Base-by-base conservation (phyloP, 2,797 vertebrate species). In the Chelonia mydas region DNA sequence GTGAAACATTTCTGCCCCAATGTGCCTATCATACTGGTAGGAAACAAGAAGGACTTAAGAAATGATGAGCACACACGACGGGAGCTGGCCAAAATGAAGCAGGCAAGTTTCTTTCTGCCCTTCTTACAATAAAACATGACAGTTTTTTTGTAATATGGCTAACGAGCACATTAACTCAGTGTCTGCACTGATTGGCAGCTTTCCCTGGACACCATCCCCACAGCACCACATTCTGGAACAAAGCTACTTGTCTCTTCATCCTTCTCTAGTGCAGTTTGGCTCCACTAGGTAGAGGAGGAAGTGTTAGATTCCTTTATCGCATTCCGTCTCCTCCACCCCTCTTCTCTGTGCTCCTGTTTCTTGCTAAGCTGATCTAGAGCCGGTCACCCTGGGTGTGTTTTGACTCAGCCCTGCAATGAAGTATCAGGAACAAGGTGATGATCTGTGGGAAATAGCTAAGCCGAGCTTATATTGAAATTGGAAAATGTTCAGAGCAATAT, bases 1-100 rank as follows among this genome's bases (percentile, higher is more conserved):
- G 99, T 99, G 87, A 99, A 99, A 98, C 99, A 99, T 98, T 99
- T 99, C 98, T 99, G 99, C 97, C 99, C 99, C 95, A 99, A 99
- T 1, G 99, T 99, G 97, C 99, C 99, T 97, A 99, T 99, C 96
- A 99, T 99, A 97, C 98, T 99, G 85, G 99, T 99, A 95, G 99
- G 99, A 97, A 99, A 99, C 98, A 99, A 99, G 98, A 99, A 99
- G 97, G 99, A 99, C 96, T 98, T 99, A 97, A 99, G 99, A 87
- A 99, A 99, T 61, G 99, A 99, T 15, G 99, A 99, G 90, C 99
- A 99, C 98, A 99, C 99, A 87, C 99, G 99, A 94, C 98, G 99
- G 96, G 99, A 99, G 97, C 99, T 99, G 96, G 99, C 99, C 97
- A 99, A 99, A 98, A 99, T 99, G 99, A 99, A 99, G 96, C 99